These are phyloP conservation scores for Cryptus viduatorius DNA, from an alignment of 2,888 invertebrate species.

Conservation along the genomic window DNA sequence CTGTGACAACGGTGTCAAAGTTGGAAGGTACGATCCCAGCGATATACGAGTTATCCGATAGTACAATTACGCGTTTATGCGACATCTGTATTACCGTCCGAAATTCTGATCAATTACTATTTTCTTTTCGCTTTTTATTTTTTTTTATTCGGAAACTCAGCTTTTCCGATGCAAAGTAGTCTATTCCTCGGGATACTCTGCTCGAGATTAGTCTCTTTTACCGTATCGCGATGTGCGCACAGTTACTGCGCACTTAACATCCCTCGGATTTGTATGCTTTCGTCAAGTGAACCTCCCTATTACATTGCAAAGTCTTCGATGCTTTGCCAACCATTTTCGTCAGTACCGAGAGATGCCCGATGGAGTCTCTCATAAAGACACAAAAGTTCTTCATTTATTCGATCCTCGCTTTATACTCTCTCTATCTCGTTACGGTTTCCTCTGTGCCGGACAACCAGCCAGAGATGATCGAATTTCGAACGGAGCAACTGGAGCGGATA, in stretches of 20 bases:
- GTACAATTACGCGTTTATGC: background rate
- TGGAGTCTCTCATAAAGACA: conserved; percentile 45
- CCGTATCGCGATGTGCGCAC: background rate
- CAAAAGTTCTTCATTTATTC: conserved; percentile 35
- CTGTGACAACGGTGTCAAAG: background rate
- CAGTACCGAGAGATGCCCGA: conserved; percentile 31
- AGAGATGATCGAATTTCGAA: conserved; percentile 64
- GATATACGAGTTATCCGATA: background rate
- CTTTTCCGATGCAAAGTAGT: no score
- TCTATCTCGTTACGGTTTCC: conserved; percentile 17
- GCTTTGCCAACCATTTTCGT: background rate
- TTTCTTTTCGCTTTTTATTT: background rate
- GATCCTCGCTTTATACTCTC: conserved; percentile 33
- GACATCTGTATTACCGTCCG: background rate
- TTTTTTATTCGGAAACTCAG: background rate
- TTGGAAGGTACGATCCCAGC: background rate
- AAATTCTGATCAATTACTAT: background rate
- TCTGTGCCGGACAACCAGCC: conserved; percentile 47
- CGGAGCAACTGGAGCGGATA: conserved; percentile 61
- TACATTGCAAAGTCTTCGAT: background rate
- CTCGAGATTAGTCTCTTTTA: background rate
- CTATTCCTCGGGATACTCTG: no score
- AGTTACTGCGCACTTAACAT: background rate
- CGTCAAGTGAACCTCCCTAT: background rate
- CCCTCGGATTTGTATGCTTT: background rate